Evolutionary conservation across 2,113 vertebrate genomes (phyloP).

Genomic region (Phainopepla nitens): DNA sequence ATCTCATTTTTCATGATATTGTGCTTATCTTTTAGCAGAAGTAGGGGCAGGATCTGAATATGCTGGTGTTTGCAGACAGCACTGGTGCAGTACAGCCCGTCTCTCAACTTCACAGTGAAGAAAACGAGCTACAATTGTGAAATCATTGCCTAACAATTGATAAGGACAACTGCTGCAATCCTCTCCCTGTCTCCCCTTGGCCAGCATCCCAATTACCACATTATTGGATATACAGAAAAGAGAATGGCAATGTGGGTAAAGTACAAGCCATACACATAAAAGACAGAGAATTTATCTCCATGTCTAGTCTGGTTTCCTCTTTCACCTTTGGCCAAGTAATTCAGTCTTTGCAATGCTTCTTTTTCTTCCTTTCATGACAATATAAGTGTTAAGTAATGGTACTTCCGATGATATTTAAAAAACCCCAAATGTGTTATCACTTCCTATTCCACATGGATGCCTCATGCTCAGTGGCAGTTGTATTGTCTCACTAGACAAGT

Average conservation of each 20-base stretch:
- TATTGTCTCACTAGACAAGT: neutral
- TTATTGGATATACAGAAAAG: neutral
- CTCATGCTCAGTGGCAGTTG: neutral
- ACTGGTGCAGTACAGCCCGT: neutral
- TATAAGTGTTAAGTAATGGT: neutral
- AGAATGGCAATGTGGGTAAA: neutral
- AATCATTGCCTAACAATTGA: slow-evolving; percentile 54
- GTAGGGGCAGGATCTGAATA: neutral
- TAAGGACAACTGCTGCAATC: slow-evolving; percentile 28
- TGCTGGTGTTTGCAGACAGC: slow-evolving; percentile 9
- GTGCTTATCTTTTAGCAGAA: slow-evolving; percentile 19
- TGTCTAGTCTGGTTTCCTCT: neutral
- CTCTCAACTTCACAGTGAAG: neutral
- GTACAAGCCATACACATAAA: neutral
- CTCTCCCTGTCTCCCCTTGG: neutral
- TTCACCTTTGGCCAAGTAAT: neutral
- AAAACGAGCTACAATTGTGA: slow-evolving; percentile 34
- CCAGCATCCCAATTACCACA: neutral
- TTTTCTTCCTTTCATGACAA: neutral
- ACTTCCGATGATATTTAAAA: neutral
- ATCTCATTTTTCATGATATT: slow-evolving; percentile 1
- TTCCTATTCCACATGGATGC: neutral
- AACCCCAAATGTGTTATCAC: neutral
- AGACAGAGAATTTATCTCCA: neutral
- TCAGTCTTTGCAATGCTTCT: neutral